These are phyloP conservation scores for Lophura nycthemera DNA, from an alignment of 2,113 vertebrate species.

Conservation along the genomic window DNA sequence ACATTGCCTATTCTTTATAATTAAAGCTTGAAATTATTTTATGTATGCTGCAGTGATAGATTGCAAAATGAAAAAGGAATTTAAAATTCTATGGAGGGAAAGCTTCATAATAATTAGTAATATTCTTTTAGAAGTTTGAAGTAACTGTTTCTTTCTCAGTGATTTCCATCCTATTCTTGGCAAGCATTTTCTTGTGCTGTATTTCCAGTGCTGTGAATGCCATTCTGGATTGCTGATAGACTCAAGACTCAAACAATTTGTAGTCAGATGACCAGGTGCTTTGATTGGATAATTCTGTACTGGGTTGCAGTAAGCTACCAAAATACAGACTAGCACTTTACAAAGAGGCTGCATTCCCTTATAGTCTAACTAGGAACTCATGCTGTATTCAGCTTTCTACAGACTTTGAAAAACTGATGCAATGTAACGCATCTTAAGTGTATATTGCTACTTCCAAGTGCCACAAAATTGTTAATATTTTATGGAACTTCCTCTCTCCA, in stretches of 20 bases:
- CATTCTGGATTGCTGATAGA: background rate
- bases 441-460: background rate
- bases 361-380: background rate
- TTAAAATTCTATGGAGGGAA: background rate
- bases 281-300: background rate
- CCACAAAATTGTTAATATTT: background rate
- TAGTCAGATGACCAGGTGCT: constrained; percentile 5
- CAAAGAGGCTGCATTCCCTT: background rate
- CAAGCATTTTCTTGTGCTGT: background rate
- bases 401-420: background rate
- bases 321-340: background rate
- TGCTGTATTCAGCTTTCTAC: background rate
- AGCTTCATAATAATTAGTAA: background rate
- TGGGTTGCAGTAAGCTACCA: background rate
- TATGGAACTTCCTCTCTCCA: background rate
- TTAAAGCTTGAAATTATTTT: constrained; percentile 48
- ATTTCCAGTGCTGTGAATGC: background rate
- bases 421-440: background rate
- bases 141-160: background rate
- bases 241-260: background rate
- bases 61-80: background rate
- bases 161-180: constrained; percentile 16
- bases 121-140: constrained; percentile 5
- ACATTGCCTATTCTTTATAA: constrained; percentile 14
- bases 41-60: background rate